Conservation (phyloP, 1,140 invertebrate genomes). For the Bilobella aurantiaca region DNA sequence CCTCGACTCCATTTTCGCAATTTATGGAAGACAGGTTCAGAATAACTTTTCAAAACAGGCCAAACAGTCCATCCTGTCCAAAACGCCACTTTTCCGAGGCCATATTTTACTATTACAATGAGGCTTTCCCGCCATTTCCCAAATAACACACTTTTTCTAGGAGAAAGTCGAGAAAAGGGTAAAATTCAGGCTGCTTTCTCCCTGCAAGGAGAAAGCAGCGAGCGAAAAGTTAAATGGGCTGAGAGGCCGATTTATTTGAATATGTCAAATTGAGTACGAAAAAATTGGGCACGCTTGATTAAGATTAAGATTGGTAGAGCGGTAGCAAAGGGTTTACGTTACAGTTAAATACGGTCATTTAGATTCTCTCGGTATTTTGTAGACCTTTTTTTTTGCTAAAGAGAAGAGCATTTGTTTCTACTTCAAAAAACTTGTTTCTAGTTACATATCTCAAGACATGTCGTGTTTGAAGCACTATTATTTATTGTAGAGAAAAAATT, state of each 20-base stretch:
- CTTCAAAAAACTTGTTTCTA: too few relatives aligned
- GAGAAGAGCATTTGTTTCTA: too few relatives aligned
- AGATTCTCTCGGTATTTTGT: too few relatives aligned
- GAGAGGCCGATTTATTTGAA: neutral
- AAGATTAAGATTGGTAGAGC: constrained; percentile 4
- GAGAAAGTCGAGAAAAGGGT: neutral
- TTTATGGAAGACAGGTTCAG: neutral
- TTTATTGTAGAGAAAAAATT: too few relatives aligned
- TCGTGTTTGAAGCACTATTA: too few relatives aligned
- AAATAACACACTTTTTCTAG: too few relatives aligned
- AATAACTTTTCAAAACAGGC: neutral
- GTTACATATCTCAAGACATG: too few relatives aligned
- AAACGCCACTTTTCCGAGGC: too few relatives aligned
- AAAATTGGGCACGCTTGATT: constrained; percentile 2
- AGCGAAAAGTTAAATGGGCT: neutral
- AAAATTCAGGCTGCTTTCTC: neutral
- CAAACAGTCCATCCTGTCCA: too few relatives aligned
- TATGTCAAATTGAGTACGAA: constrained; percentile 5
- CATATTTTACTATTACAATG: neutral
- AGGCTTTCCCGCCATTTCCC: neutral
- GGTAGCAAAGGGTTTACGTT: too few relatives aligned
- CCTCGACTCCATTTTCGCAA: neutral
- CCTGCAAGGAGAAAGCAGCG: neutral
- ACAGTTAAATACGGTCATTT: too few relatives aligned
- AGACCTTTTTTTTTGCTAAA: too few relatives aligned